phyloP scores from a whole-genome alignment of 2,113 vertebrate species.

The Amblyopsis rosae region DNA sequence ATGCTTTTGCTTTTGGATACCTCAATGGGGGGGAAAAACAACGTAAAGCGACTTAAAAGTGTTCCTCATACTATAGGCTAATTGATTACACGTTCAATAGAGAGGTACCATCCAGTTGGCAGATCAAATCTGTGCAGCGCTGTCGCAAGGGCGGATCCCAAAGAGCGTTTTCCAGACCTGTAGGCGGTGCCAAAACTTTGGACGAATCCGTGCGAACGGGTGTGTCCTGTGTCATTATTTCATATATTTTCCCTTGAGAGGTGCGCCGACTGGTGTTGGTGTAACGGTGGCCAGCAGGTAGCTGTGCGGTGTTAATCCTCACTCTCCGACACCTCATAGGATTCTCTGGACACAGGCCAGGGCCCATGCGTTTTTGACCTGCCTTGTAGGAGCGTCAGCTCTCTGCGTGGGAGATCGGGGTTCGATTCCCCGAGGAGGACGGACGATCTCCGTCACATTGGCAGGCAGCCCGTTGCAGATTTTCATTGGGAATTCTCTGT shows the following conservation, averaged over 20 bases:
- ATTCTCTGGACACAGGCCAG: too few species aligned
- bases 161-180: conserved; percentile 2
- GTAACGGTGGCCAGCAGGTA: too few species aligned
- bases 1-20: neutral
- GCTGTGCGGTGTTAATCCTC: too few species aligned
- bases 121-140: conserved; percentile 48
- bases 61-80: neutral
- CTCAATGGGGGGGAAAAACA: neutral
- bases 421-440: too few species aligned
- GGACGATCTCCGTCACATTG: too few species aligned
- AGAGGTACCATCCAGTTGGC: conserved; percentile 50
- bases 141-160: conserved; percentile 42
- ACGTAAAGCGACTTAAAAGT: neutral
- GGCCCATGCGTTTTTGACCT: too few species aligned
- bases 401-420: too few species aligned
- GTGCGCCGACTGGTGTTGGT: conserved; percentile 74
- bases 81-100: conserved; percentile 5
- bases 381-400: too few species aligned
- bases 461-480: conserved; percentile 23
- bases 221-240: conserved; percentile 36
- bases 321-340: too few species aligned
- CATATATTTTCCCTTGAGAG: conserved; percentile 45
- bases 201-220: conserved; percentile 67
- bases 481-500: neutral
- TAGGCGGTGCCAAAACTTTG: conserved; percentile 73